Percentiles rank a stretch among this genome's conserved stretches.
Conservation (phyloP, 2,113 vertebrate genomes). For the Phrynosoma blainvillii region DNA sequence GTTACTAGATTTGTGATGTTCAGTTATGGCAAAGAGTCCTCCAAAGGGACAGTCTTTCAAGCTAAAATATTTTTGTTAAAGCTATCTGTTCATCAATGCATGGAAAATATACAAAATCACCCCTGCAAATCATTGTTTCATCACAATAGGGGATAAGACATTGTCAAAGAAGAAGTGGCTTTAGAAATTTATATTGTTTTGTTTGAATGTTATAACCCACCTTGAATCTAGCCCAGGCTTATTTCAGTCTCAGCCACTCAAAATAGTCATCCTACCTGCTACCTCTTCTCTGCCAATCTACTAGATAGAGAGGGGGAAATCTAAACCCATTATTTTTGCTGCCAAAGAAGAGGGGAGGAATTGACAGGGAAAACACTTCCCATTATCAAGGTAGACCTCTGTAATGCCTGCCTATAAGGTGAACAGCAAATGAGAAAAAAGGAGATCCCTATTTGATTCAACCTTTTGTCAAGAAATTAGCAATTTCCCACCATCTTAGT, state of each 20-base stretch:
- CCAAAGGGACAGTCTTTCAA: background rate
- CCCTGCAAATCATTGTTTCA: background rate
- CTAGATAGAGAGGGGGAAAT: background rate
- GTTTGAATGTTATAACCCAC: background rate
- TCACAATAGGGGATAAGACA: background rate
- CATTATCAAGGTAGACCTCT: background rate
- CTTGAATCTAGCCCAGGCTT: background rate
- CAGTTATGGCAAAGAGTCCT: constrained; percentile 10
- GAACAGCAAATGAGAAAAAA: background rate
- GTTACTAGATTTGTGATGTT: background rate
- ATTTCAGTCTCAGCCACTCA: background rate
- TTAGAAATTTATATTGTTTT: background rate
- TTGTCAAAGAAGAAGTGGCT: background rate
- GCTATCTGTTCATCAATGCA: background rate
- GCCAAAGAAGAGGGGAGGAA: background rate
- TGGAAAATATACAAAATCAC: background rate
- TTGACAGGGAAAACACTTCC: background rate
- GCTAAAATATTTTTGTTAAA: background rate
- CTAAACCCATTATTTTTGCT: background rate
- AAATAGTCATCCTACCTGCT: background rate
- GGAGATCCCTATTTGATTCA: background rate
- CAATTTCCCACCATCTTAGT: too few relatives aligned
- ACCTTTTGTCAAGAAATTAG: too few relatives aligned
- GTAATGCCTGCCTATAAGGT: background rate
- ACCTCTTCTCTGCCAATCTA: background rate